Conservation (phyloP, 2,888 invertebrate genomes). For the Drosophila mayaguana region DNA sequence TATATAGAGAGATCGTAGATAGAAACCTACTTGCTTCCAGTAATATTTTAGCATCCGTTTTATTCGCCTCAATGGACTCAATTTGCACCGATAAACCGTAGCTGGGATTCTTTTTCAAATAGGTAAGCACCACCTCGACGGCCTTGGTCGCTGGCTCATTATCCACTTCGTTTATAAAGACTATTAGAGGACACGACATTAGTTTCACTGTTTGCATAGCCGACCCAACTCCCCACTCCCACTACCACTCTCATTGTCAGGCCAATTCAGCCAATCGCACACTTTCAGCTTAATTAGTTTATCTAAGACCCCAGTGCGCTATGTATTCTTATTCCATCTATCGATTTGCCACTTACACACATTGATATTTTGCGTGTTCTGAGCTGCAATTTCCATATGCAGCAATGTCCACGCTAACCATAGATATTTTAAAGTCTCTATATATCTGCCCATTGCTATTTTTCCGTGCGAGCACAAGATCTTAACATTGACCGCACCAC, state of each 20-base stretch:
- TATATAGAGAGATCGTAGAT: constrained; percentile 13
- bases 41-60: constrained; percentile 90
- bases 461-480: neutral
- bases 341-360: constrained; percentile 87
- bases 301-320: constrained; percentile 16
- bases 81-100: constrained; percentile 87
- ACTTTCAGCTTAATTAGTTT: constrained; percentile 62
- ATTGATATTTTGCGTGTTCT: constrained; percentile 90
- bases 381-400: constrained; percentile 74
- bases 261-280: neutral
- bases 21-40: constrained; percentile 88
- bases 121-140: constrained; percentile 90
- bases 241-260: neutral
- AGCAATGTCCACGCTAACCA: constrained; percentile 49
- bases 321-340: constrained; percentile 15
- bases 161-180: constrained; percentile 90
- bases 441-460: constrained; percentile 33
- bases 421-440: constrained; percentile 40
- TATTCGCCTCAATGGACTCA: constrained; percentile 89
- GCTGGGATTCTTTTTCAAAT: constrained; percentile 89
- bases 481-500: constrained; percentile 43
- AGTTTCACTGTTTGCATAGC: constrained; percentile 39
- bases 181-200: constrained; percentile 38
- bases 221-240: neutral
- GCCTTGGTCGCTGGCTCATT: constrained; percentile 90